Evolutionary conservation across 2,888 invertebrate species (phyloP), one percentile per base, ranked within the genome.

Genomic region (Dryocosmus kuriphilus): DNA sequence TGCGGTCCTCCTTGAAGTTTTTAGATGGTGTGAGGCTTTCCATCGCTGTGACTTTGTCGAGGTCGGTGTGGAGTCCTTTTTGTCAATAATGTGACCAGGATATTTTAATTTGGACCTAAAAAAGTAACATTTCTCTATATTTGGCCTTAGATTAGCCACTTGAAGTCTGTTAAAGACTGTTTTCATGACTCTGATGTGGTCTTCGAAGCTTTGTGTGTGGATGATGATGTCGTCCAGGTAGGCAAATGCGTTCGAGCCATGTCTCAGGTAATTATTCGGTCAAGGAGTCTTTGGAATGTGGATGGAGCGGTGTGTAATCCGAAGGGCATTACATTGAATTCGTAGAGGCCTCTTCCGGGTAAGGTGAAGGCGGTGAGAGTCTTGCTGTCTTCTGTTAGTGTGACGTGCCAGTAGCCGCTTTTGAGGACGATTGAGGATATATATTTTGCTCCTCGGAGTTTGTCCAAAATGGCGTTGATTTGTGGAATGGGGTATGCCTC

Each of bases 241-340:
- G 4, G 32, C 74, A 41, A 65, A 73, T 0, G n/a, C 73, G 0
- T 46, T 5, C 73, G 73, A 22, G 35, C n/a, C 16, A 76, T n/a
- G 2, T 65, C 76, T 14, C n/a, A 27, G 6, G 63, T 61, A 19
- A 77, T 55, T 1, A 65, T n/a, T 4, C 11, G 19, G 73, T 71
- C 77, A 75, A 87, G 80, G 16, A 86, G 61, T 2, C 85, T 63
- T 65, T 85, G 85, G 9, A 84, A 88, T 2, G 86, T 87, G 1
- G 87, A 86, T 1, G 88, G 87, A 1, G 84, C 85, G 67, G 85
- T 76, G 80, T 82, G 78, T 77, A 87, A 76, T n/a, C n/a, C n/a
- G n/a, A n/a, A n/a, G n/a, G n/a, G n/a, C n/a, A n/a, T n/a, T n/a
- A n/a, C n/a, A n/a, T n/a, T n/a, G n/a, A n/a, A n/a, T n/a, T n/a